Conservation (phyloP, 1,140 invertebrate genomes). For the Chelonus insularis region DNA sequence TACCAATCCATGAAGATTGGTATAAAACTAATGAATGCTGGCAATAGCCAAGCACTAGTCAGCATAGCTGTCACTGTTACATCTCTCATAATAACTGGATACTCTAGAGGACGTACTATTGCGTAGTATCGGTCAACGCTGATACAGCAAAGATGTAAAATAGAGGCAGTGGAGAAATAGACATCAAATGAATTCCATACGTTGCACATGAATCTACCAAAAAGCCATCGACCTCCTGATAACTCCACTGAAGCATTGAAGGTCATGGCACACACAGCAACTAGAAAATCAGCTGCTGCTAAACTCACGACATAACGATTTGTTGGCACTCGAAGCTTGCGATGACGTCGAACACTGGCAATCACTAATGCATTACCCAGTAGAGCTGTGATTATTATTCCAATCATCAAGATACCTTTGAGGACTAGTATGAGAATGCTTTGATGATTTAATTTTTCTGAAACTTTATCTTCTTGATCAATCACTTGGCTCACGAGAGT, state of each 20-base stretch:
- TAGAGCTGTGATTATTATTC: constrained; percentile 76
- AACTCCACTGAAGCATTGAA: constrained; percentile 90
- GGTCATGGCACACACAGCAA: constrained; percentile 92
- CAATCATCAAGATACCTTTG: constrained; percentile 67
- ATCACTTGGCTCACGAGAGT: background rate
- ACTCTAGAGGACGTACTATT: constrained; percentile 85
- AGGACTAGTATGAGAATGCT: constrained; percentile 36
- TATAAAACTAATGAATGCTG: constrained; percentile 90
- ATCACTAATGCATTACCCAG: constrained; percentile 77
- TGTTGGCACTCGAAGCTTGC: constrained; percentile 83
- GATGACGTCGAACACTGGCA: constrained; percentile 74
- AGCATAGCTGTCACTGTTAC: constrained; percentile 79
- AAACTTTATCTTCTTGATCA: background rate
- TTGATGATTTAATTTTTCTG: background rate
- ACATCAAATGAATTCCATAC: constrained; percentile 95
- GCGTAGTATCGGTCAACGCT: constrained; percentile 91
- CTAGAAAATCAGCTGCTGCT: constrained; percentile 88
- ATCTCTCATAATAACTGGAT: constrained; percentile 85
- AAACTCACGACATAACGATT: constrained; percentile 95
- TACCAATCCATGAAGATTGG: constrained; percentile 94
- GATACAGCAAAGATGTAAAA: constrained; percentile 93
- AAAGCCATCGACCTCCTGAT: constrained; percentile 79
- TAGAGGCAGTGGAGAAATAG: constrained; percentile 92
- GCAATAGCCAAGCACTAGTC: constrained; percentile 85
- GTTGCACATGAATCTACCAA: constrained; percentile 88